A percentile compares a stretch with the other conserved stretches of the same genome.
Conservation (phyloP, 2,113 vertebrate species). For the Apodemus sylvaticus region DNA sequence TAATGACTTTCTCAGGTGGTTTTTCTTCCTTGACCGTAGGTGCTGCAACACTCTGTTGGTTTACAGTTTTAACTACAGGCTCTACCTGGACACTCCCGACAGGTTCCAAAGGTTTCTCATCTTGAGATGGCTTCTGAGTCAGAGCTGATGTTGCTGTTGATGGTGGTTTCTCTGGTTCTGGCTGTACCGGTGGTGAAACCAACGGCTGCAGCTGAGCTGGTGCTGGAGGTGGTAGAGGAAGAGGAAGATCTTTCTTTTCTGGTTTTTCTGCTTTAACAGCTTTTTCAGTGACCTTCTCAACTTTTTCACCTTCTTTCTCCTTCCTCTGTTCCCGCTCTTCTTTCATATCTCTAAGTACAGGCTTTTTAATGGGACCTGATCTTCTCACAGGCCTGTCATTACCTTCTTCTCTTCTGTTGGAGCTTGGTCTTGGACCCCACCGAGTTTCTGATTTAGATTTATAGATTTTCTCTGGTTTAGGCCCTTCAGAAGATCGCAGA, state of each 20-base stretch:
- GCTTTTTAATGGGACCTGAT: conserved; percentile 98
- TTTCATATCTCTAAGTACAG: conserved; percentile 97
- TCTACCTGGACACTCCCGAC: conserved; percentile 69
- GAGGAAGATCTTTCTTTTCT: conserved; percentile 87
- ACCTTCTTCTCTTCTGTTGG: conserved; percentile 92
- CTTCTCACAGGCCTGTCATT: conserved; percentile 93
- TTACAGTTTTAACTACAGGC: conserved; percentile 73
- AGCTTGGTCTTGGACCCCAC: conserved; percentile 93
- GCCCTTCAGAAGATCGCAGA: conserved; percentile 85
- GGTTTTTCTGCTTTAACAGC: conserved; percentile 85
- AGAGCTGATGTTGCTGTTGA: conserved; percentile 54
- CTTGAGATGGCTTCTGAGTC: conserved; percentile 79
- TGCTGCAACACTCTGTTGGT: conserved; percentile 61
- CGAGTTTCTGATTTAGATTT: conserved; percentile 96
- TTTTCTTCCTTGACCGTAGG: conserved; percentile 90
- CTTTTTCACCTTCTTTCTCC: conserved; percentile 92
- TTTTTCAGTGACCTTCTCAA: conserved; percentile 86
- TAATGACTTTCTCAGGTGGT: conserved; percentile 86
- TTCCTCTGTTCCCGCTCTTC: conserved; percentile 96
- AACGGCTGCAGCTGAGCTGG: conserved; percentile 66
- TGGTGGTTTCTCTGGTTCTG: conserved; percentile 83
- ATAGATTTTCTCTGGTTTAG: conserved; percentile 93
- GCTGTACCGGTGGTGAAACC: conserved; percentile 76
- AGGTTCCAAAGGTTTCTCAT: conserved; percentile 72
- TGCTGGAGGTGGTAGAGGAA: conserved; percentile 64